Conservation (phyloP, 2,113 vertebrate genomes). For the Cyprinodon variegatus region DNA sequence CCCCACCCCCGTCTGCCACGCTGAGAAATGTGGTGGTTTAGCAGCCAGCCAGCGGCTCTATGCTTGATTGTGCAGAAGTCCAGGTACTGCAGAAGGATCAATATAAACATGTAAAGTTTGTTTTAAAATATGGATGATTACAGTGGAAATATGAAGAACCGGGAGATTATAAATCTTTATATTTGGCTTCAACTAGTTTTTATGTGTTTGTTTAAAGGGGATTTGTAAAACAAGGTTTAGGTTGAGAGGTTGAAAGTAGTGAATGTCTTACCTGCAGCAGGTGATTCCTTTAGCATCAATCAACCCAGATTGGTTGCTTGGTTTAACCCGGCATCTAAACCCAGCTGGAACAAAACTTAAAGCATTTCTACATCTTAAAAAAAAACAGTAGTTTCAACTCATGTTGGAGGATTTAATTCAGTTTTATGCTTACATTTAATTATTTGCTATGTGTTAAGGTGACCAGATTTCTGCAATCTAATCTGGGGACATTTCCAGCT, state of each 20-base stretch:
- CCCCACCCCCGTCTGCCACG: conserved; percentile 32
- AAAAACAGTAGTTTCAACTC: not conserved
- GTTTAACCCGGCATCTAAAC: not conserved
- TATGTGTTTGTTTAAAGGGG: not conserved
- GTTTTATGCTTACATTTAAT: too few relatives aligned
- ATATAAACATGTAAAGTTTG: conserved; percentile 22
- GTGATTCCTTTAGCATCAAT: too few relatives aligned
- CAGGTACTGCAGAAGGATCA: conserved; percentile 21
- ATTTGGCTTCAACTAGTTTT: not conserved
- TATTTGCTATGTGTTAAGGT: too few relatives aligned
- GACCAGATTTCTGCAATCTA: too few relatives aligned
- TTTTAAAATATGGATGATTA: conserved; percentile 21
- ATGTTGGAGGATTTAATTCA: not conserved
- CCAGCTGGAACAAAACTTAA: not conserved
- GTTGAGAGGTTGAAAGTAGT: too few relatives aligned
- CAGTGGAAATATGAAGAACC: conserved; percentile 4
- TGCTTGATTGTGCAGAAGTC: conserved; percentile 17
- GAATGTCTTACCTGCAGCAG: too few relatives aligned
- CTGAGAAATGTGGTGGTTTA: conserved; percentile 58
- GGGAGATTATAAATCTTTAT: conserved; percentile 19
- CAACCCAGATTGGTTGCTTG: not conserved
- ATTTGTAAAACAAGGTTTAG: not conserved
- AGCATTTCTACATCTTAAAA: not conserved
- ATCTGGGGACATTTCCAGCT: too few relatives aligned
- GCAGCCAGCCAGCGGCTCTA: conserved; percentile 36